A percentile compares a stretch with the other conserved stretches of the same genome.
Conservation (phyloP, 2,888 invertebrate genomes). For the Rhingia rostrata region DNA sequence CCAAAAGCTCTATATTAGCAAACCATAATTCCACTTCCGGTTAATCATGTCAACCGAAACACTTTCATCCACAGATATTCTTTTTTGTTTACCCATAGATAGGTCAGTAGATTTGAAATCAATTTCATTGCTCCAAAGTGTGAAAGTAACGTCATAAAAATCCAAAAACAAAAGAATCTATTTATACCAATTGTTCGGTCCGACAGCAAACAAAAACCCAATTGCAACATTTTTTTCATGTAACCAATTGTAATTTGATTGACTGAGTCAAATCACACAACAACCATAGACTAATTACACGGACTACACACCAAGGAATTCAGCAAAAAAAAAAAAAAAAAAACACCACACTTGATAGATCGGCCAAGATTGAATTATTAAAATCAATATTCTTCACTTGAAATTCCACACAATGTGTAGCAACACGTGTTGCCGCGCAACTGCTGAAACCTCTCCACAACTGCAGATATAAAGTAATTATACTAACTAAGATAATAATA, state of each 20-base stretch:
- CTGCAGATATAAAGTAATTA: conserved; percentile 22
- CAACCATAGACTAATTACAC: conserved; percentile 7
- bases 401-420: conserved; percentile 34
- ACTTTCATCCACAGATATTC: too few relatives aligned
- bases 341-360: not conserved
- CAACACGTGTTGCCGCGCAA: conserved; percentile 3
- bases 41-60: too few relatives aligned
- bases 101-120: too few relatives aligned
- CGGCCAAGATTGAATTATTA: conserved; percentile 47
- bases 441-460: not conserved
- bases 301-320: not conserved
- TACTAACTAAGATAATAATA: conserved; percentile 23
- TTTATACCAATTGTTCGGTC: too few relatives aligned
- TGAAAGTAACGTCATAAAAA: too few relatives aligned
- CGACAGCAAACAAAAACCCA: too few relatives aligned
- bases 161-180: too few relatives aligned
- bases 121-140: too few relatives aligned
- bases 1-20: too few relatives aligned
- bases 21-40: too few relatives aligned
- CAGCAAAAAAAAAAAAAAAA: not conserved
- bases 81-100: too few relatives aligned
- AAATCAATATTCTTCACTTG: conserved; percentile 40
- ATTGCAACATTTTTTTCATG: too few relatives aligned
- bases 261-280: conserved; percentile 8
- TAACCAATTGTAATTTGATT: not conserved